phyloP scores from a whole-genome alignment of 2,797 vertebrate species.

The Distichodus sexfasciatus region DNA sequence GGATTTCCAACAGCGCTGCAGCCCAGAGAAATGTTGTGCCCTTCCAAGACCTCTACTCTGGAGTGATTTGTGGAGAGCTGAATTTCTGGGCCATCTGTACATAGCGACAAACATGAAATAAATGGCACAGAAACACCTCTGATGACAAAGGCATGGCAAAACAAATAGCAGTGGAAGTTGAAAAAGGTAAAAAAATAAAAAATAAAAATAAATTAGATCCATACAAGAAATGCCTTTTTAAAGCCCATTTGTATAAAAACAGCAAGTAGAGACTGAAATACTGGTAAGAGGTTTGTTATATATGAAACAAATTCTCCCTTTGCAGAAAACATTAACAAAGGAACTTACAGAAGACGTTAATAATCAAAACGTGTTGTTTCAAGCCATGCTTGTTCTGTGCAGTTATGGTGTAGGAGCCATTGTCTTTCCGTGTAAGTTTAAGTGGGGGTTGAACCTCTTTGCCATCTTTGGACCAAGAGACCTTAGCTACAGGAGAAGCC shows the following conservation, averaged over 20 bases:
- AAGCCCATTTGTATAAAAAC: no score
- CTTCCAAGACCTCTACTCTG: rapidly evolving
- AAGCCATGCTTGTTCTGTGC: constrained; percentile 53
- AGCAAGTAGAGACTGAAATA: no score
- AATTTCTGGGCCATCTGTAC: constrained; percentile 59
- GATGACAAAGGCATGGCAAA: background rate
- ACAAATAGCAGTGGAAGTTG: no score
- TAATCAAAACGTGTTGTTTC: rapidly evolving
- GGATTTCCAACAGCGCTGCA: constrained; percentile 64
- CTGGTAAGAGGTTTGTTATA: no score
- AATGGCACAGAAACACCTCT: background rate
- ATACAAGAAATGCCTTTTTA: no score
- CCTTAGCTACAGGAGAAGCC: constrained; percentile 34
- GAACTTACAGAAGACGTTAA: constrained; percentile 40
- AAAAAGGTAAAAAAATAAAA: no score
- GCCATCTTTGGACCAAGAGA: constrained; percentile 53
- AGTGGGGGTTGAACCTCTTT: rapidly evolving
- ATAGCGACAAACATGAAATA: background rate
- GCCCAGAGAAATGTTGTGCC: constrained; percentile 26
- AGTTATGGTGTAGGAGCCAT: constrained; percentile 40
- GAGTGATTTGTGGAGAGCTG: rapidly evolving
- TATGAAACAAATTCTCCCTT: no score
- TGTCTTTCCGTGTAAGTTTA: constrained; percentile 30
- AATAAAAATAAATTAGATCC: background rate
- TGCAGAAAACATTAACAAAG: background rate